Evolutionary conservation across 2,797 vertebrate species (phyloP), one percentile per base, ranked within the genome.

Genomic region (Syngnathus acus): DNA sequence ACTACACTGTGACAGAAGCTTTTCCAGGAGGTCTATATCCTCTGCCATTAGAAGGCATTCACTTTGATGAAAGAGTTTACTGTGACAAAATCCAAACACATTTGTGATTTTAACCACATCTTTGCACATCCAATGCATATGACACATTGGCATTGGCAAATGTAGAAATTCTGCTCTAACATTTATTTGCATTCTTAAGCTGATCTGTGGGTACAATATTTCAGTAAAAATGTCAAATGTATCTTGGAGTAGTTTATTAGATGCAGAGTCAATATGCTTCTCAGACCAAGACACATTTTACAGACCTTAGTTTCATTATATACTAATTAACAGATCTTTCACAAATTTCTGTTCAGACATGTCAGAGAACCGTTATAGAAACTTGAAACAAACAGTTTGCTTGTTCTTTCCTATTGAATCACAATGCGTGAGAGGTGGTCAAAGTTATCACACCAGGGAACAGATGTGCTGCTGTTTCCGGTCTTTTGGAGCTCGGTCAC

Each of bases 131-230:
- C 75, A 89, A 82, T 67, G 74, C 39, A 55, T 32, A 32, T 72
- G 82, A 45, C 74, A 78, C 76, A 68, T 84, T 64, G 78, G 80
- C 78, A 79, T 73, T 37, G 68, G 82, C 88, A 90, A 89, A 91
- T 92, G 87, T 92, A 90, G 88, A 91, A 90, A 89, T 86, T 86
- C 81, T 80, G 88, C 89, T 88, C 84, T 90, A 86, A 90, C 87
- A 84, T 90, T 88, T 91, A 89, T 92, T 90, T 91, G 88, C 87
- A 89, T 91, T 87, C 87, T 84, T 84, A 79, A 88, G 85, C 13
- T 85, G 90, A 87, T 86, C 91, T 86, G 89, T 89, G 32, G 32
- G 32, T 32, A 32, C 90, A 88, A 90, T 84, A 90, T 87, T 88
- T 83, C 80, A 82, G 83, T 83, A 32, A 32, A 4, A 4, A 32